Conservation (phyloP, 2,113 vertebrate genomes). For the Hucho hucho region DNA sequence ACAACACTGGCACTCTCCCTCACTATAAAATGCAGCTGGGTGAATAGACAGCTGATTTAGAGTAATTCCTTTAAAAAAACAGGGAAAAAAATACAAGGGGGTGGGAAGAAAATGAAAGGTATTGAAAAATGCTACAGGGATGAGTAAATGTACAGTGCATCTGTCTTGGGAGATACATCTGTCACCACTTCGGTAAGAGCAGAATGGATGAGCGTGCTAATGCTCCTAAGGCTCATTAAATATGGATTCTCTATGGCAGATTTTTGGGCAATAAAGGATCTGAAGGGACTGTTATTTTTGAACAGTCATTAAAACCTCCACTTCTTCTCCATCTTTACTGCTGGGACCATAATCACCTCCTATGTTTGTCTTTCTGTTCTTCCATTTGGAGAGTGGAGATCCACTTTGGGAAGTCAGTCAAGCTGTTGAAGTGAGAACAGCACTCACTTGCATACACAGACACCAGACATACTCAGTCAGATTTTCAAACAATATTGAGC, state of each 20-base stretch:
- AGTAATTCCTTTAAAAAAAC: slow-evolving; percentile 51
- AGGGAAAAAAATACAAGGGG: neutral
- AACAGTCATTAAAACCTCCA: slow-evolving; percentile 9
- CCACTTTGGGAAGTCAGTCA: neutral
- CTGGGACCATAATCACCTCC: slow-evolving; percentile 1
- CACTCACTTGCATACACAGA: slow-evolving; percentile 1
- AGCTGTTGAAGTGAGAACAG: neutral
- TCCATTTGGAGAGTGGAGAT: neutral
- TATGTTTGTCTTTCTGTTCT: neutral
- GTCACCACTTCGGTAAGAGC: slow-evolving; percentile 50
- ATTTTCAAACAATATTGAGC: neutral
- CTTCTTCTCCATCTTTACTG: slow-evolving; percentile 29
- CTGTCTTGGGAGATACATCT: slow-evolving; percentile 61
- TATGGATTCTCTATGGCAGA: slow-evolving; percentile 37
- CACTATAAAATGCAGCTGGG: slow-evolving; percentile 58
- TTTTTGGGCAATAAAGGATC: slow-evolving; percentile 36
- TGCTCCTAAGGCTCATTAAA: slow-evolving; percentile 39
- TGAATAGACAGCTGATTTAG: slow-evolving; percentile 63
- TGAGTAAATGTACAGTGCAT: slow-evolving; percentile 37
- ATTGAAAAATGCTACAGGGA: slow-evolving; percentile 30
- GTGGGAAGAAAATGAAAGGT: slow-evolving; percentile 28
- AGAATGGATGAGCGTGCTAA: slow-evolving; percentile 46
- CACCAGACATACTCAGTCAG: slow-evolving; percentile 19
- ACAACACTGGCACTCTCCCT: slow-evolving; percentile 59
- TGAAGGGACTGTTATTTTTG: neutral